phyloP scores from a whole-genome alignment of 2,888 invertebrate genomes.

The Idaea dimidiata region DNA sequence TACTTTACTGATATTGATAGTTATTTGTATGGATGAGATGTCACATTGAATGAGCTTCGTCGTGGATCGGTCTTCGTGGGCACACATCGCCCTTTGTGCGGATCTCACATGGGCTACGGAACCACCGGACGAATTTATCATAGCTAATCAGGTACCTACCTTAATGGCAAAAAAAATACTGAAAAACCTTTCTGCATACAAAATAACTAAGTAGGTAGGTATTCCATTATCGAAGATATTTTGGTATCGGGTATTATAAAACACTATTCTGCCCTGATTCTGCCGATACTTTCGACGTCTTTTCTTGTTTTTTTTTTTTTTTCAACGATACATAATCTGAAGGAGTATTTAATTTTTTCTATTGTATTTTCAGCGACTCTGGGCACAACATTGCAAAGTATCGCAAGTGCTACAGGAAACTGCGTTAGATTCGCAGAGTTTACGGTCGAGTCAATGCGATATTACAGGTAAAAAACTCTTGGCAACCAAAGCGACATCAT shows the following conservation, averaged over 20 bases:
- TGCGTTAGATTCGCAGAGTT: conserved; percentile 52
- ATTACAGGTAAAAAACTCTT: conserved; percentile 45
- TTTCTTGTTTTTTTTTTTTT: too few species aligned
- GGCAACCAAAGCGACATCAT: too few species aligned
- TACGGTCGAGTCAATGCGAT: conserved; percentile 59
- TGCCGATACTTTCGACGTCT: too few species aligned
- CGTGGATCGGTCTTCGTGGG: conserved; percentile 77
- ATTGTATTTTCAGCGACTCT: conserved; percentile 62
- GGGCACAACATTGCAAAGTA: conserved; percentile 71
- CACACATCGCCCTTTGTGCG: conserved; percentile 77
- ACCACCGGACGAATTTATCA: conserved; percentile 73
- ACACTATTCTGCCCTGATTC: too few species aligned
- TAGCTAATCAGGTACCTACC: conserved; percentile 69
- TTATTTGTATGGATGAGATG: conserved; percentile 72
- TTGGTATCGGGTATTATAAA: too few species aligned
- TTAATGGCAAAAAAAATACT: neutral
- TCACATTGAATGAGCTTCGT: conserved; percentile 80
- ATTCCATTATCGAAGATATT: too few species aligned
- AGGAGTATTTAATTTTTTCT: neutral
- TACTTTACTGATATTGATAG: conserved; percentile 68
- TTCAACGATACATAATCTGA: neutral
- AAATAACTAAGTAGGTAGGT: neutral
- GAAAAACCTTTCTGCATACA: neutral
- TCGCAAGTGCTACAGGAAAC: conserved; percentile 68
- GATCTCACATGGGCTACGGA: conserved; percentile 76